phyloP scores from a whole-genome alignment of 2,888 invertebrate species.

The Cotesia congregata region DNA sequence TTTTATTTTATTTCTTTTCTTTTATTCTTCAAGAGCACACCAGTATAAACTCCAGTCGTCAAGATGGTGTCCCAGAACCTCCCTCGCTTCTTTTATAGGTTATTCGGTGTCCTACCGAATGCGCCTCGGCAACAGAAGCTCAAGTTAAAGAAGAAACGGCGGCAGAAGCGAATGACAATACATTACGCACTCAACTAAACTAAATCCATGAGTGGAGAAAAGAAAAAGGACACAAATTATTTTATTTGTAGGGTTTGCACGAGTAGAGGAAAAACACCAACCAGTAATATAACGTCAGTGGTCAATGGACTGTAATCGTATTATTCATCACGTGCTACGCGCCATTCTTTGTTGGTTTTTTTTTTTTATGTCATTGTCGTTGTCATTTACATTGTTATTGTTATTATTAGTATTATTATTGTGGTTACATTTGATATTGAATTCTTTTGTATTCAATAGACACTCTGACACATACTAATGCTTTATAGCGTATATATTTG shows the following conservation, averaged over 20 bases:
- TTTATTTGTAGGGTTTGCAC: slow-evolving; percentile 40
- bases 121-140: not conserved
- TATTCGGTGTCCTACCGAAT: slow-evolving; percentile 18
- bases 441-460: slow-evolving; percentile 13
- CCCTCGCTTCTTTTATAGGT: slow-evolving; percentile 34
- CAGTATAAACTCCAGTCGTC: not conserved
- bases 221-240: slow-evolving; percentile 42
- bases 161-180: slow-evolving; percentile 25
- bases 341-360: slow-evolving; percentile 38
- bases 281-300: slow-evolving; percentile 36
- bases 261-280: slow-evolving; percentile 40
- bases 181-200: slow-evolving; percentile 44
- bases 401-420: slow-evolving; percentile 13
- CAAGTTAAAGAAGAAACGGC: not conserved
- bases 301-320: slow-evolving; percentile 52
- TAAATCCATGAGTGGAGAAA: slow-evolving; percentile 39
- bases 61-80: slow-evolving; percentile 18
- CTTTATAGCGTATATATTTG: slow-evolving; percentile 16
- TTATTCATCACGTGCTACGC: slow-evolving; percentile 45
- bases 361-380: slow-evolving; percentile 20
- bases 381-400: slow-evolving; percentile 2
- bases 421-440: slow-evolving; percentile 13
- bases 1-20: not conserved
- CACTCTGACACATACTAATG: slow-evolving; percentile 21
- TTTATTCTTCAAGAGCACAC: not conserved